Evolutionary conservation across 2,888 invertebrate species (phyloP).

Genomic region (Ochropleura plecta): DNA sequence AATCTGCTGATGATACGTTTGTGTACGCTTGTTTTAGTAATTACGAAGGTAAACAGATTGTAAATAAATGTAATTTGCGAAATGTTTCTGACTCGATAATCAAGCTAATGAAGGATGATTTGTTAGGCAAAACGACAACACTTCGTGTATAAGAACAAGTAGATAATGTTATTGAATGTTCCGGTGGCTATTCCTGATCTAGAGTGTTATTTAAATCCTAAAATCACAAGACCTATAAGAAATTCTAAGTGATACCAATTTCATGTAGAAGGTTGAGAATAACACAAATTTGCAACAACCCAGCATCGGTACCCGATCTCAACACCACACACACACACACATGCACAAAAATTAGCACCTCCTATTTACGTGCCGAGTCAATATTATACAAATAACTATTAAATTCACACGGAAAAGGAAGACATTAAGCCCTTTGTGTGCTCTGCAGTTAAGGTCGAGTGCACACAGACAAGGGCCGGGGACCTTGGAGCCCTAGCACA

Average conservation of each 20-base stretch:
- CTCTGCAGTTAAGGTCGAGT: slow-evolving; percentile 61
- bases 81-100: slow-evolving; percentile 2
- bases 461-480: slow-evolving; percentile 58
- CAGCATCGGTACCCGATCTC: not conserved
- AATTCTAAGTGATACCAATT: not conserved
- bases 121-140: not conserved
- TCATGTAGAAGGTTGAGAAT: not conserved
- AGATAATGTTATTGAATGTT: not conserved
- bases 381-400: slow-evolving; percentile 62
- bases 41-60: slow-evolving; percentile 17
- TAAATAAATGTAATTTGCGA: slow-evolving; percentile 19
- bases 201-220: not conserved
- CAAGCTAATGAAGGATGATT: not conserved
- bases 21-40: slow-evolving; percentile 19
- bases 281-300: not conserved
- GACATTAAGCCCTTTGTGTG: slow-evolving; percentile 58
- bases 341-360: slow-evolving; percentile 38
- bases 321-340: slow-evolving; percentile 12
- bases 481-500: slow-evolving; percentile 58
- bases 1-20: slow-evolving; percentile 13
- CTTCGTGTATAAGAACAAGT: not conserved
- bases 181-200: not conserved
- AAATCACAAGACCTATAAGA: not conserved
- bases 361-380: slow-evolving; percentile 43
- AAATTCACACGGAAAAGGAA: slow-evolving; percentile 64